phyloP scores from a whole-genome alignment of 2,113 vertebrate species.

The Megaleporinus macrocephalus region DNA sequence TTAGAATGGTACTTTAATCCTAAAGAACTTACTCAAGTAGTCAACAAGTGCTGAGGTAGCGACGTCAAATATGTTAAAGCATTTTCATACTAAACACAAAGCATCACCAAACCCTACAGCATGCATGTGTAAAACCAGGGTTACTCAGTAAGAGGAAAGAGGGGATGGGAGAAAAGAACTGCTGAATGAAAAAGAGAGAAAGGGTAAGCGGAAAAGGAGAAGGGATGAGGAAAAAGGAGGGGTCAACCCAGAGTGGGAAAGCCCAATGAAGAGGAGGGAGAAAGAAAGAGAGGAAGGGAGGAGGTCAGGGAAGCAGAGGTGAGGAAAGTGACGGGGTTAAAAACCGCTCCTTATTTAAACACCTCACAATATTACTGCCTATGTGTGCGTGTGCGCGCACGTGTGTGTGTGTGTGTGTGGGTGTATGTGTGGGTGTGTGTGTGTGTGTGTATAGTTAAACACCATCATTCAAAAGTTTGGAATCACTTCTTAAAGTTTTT shows the following conservation, averaged over 20 bases:
- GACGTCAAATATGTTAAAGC: too few relatives aligned
- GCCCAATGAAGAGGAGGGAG: slow-evolving; percentile 13
- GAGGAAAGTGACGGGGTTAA: slow-evolving; percentile 40
- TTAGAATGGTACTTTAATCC: too few relatives aligned
- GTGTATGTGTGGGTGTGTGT: not conserved
- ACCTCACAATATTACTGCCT: slow-evolving; percentile 21
- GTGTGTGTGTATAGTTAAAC: not conserved
- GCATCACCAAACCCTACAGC: not conserved
- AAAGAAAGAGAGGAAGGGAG: slow-evolving; percentile 43
- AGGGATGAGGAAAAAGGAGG: slow-evolving; percentile 36
- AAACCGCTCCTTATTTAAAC: slow-evolving; percentile 35
- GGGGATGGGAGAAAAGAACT: slow-evolving; percentile 51
- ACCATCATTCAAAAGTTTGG: too few relatives aligned
- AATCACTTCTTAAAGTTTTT: too few relatives aligned
- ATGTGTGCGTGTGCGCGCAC: not conserved
- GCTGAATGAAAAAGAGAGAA: slow-evolving; percentile 48
- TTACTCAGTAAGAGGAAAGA: slow-evolving; percentile 19
- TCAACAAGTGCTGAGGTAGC: too few relatives aligned
- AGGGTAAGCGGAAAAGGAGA: slow-evolving; percentile 25
- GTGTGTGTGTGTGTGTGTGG: not conserved
- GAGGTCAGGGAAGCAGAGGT: slow-evolving; percentile 28
- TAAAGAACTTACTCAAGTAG: too few relatives aligned
- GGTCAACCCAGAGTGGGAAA: slow-evolving; percentile 16
- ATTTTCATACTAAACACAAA: not conserved
- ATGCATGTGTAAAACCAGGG: too few relatives aligned